These are phyloP conservation scores for Chionoecetes opilio DNA, from an alignment of 1,140 invertebrate genomes.

Conservation along the genomic window DNA sequence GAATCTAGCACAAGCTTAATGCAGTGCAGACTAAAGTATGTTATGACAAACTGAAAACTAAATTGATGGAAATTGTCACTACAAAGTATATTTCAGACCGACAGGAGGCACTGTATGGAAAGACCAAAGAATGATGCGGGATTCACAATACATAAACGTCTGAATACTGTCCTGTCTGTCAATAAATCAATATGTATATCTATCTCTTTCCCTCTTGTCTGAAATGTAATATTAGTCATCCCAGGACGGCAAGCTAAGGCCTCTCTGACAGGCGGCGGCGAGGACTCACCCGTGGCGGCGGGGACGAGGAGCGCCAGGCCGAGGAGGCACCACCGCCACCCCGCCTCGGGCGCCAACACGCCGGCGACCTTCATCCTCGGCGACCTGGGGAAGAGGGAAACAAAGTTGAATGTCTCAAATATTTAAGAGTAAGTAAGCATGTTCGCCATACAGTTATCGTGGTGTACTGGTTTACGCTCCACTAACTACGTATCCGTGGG, in stretches of 20 bases:
- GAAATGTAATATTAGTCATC: background rate
- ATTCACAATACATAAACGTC: too few species aligned
- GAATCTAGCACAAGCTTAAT: background rate
- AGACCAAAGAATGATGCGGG: background rate
- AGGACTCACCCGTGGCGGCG: background rate
- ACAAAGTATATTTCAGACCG: background rate
- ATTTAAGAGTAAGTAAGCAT: too few species aligned
- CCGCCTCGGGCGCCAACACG: background rate
- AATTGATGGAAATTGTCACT: background rate
- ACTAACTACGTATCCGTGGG: too few species aligned
- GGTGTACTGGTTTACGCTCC: too few species aligned
- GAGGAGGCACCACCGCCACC: background rate
- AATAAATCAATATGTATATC: too few species aligned
- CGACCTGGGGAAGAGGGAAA: slow-evolving; percentile 6
- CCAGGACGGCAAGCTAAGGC: background rate
- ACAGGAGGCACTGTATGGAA: background rate
- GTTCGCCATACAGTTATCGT: too few species aligned
- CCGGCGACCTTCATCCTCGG: background rate
- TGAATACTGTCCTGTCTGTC: too few species aligned
- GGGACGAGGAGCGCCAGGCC: background rate
- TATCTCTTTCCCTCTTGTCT: background rate
- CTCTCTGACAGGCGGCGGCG: background rate
- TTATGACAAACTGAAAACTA: background rate
- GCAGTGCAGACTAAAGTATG: background rate
- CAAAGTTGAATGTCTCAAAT: too few species aligned